A percentile compares a stretch with the other conserved stretches of the same genome.
These are phyloP conservation scores for Periparus ater DNA, from an alignment of 2,797 vertebrate species.

Conservation along the genomic window DNA sequence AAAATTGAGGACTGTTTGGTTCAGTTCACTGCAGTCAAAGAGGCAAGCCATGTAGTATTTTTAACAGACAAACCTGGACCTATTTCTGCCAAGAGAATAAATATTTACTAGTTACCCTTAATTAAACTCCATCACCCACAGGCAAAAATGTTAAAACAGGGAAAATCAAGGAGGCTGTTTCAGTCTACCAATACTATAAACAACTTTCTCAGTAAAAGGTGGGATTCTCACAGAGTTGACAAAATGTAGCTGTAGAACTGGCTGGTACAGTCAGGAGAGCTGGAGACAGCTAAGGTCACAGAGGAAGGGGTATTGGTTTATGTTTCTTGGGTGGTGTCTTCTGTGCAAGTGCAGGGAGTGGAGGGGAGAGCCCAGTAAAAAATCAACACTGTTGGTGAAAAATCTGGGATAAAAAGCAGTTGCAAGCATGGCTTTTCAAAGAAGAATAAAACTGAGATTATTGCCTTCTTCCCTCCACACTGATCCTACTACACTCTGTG, in stretches of 20 bases:
- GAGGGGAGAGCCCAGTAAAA: neutral
- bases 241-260: neutral
- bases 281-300: neutral
- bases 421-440: neutral
- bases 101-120: conserved; percentile 71
- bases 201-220: conserved; percentile 3
- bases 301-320: neutral
- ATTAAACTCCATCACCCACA: conserved; percentile 65
- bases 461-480: neutral
- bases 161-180: conserved; percentile 38
- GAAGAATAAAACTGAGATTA: neutral
- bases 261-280: neutral
- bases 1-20: neutral
- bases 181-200: conserved; percentile 21
- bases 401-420: neutral
- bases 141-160: conserved; percentile 43
- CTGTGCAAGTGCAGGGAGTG: neutral
- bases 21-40: conserved; percentile 14
- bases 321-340: neutral
- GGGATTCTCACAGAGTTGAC: neutral
- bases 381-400: neutral
- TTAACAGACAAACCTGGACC: conserved; percentile 59
- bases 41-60: conserved; percentile 25
- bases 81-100: conserved; percentile 66
- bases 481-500: neutral